Base-by-base conservation (phyloP, 2,113 vertebrate genomes). In the Toxostoma redivivum region DNA sequence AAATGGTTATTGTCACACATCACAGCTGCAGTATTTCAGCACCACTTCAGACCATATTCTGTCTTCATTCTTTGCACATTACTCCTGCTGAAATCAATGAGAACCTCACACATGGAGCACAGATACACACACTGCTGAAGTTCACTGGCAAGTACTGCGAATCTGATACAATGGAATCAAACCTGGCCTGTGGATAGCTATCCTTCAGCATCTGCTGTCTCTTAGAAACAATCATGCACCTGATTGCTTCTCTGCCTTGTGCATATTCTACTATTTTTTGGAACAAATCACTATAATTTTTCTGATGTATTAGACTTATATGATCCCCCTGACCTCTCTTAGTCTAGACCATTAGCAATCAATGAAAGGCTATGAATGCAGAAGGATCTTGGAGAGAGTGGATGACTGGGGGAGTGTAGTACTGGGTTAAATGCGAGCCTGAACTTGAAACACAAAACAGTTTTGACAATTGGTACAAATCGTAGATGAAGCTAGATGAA, bases 11-110 rank as follows among this genome's bases (percentile, higher is more conserved):
- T 90, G 84, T 95, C 90, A 81, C 65, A 95, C 85, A 94, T 94
- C 88, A 78, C 93, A 95, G 95, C 96, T 96, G 92, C 88, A 95
- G 47, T 83, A 90, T 88, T 95, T 95, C 94, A 94, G 81, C 92
- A 94, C 71, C 95, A 95, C 92, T 96, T 96, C 82, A 88, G 90
- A 77, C 67, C 71, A 86, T 93, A 78, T 78, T 94, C 70, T 82
- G 16, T 42, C 62, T 76, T 92, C 85, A 95, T 97, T 87, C 66
- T 92, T 90, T 94, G 69, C 79, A 78, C 94, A 77, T 96, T 94
- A 94, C 30, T 83, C 33, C 67, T 28, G 22, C 56, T 96, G 58
- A 91, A 94, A 62, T 88, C 78, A 56, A 24, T 25, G 71, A 62
- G 62, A 96, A 64, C 65, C 73, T 80, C 90, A 90, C 95, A 97